phyloP scores from a whole-genome alignment of 2,888 invertebrate genomes.

The Mantis religiosa region DNA sequence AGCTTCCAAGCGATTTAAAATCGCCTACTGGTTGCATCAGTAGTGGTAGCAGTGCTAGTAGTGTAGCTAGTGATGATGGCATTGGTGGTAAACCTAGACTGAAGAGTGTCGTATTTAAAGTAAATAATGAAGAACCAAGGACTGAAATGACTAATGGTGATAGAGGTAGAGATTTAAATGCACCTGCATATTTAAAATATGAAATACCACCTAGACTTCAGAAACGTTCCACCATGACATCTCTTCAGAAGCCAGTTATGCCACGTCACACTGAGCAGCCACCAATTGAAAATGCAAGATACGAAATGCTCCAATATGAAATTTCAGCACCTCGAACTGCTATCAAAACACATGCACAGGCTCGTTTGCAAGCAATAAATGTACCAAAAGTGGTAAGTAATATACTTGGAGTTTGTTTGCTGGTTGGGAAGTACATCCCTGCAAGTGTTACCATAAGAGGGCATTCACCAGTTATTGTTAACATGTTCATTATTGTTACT shows the following conservation, averaged over 20 bases:
- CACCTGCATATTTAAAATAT: neutral
- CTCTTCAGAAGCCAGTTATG: neutral
- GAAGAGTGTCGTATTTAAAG: neutral
- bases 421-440: too few relatives aligned
- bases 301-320: too few relatives aligned
- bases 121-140: neutral
- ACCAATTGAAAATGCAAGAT: too few relatives aligned
- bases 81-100: neutral
- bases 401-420: too few relatives aligned
- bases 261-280: neutral
- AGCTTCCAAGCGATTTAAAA: neutral
- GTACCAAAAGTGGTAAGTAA: neutral
- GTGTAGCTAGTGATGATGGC: neutral
- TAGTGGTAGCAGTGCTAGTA: neutral
- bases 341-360: neutral
- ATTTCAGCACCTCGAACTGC: neutral
- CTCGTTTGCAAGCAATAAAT: neutral
- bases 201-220: neutral
- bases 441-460: too few relatives aligned
- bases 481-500: too few relatives aligned
- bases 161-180: neutral
- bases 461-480: too few relatives aligned
- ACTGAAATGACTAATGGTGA: neutral
- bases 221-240: neutral
- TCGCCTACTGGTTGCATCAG: neutral